phyloP scores from a whole-genome alignment of 2,888 invertebrate species.

The Acanthoscelides obtectus region DNA sequence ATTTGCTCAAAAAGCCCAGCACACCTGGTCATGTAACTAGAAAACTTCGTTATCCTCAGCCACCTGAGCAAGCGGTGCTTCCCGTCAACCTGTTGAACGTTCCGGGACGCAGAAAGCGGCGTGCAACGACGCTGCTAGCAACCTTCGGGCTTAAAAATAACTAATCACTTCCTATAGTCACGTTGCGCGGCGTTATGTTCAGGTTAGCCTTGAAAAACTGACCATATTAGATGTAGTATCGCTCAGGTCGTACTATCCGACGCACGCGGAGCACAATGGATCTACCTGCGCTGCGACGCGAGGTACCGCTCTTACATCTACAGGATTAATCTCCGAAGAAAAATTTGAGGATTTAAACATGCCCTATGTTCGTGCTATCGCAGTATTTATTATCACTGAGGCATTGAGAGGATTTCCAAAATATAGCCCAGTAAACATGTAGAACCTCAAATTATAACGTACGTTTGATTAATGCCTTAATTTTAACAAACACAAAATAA shows the following conservation, averaged over 20 bases:
- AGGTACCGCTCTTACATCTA: background rate
- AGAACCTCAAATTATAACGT: too few relatives aligned
- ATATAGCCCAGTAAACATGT: background rate
- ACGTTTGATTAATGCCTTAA: too few relatives aligned
- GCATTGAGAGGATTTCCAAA: background rate
- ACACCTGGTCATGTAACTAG: too few relatives aligned
- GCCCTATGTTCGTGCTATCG: background rate
- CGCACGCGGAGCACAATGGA: background rate
- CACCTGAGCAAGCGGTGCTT: too few relatives aligned
- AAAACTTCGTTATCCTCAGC: too few relatives aligned
- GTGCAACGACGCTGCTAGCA: slow-evolving; percentile 15
- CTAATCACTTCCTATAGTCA: slow-evolving; percentile 38
- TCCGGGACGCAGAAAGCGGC: slow-evolving; percentile 23
- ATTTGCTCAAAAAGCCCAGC: too few relatives aligned
- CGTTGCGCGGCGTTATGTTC: slow-evolving; percentile 35
- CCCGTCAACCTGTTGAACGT: slow-evolving; percentile 14
- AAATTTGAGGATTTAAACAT: background rate
- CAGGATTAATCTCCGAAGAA: background rate
- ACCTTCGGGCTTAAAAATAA: slow-evolving; percentile 35
- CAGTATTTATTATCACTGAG: background rate
- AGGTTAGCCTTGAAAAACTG: slow-evolving; percentile 35
- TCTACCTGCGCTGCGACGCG: background rate
- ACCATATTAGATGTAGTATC: slow-evolving; percentile 25
- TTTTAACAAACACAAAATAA: too few relatives aligned
- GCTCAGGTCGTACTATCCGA: background rate